Evolutionary conservation across 2,797 vertebrate species (phyloP).

Genomic region (Chiroxiphia lanceolata): DNA sequence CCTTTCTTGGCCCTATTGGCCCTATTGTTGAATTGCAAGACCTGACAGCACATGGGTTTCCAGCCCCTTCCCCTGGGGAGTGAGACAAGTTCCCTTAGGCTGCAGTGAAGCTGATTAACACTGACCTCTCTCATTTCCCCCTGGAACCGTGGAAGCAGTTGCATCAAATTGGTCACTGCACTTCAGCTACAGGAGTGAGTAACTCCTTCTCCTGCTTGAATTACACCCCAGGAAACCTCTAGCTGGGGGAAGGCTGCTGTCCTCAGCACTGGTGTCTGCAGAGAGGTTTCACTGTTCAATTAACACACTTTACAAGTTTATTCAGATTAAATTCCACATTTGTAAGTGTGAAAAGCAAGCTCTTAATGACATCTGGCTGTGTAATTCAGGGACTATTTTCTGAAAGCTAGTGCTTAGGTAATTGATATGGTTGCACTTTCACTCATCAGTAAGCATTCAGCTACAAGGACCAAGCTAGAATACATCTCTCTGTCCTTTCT

Average conservation of each 20-base stretch:
- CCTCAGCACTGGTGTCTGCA: background rate
- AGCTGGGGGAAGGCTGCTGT: background rate
- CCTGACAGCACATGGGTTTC: background rate
- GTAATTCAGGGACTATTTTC: background rate
- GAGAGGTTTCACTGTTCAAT: background rate
- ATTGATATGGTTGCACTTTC: background rate
- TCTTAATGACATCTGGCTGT: background rate
- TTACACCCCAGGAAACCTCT: background rate
- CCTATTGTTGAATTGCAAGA: background rate
- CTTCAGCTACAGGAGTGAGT: background rate
- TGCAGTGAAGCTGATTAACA: background rate
- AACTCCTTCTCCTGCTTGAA: background rate
- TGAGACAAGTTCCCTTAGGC: background rate
- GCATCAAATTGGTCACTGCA: background rate
- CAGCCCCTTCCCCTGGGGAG: background rate
- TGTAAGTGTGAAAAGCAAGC: background rate
- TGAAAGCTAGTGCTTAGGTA: background rate
- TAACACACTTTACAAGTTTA: background rate
- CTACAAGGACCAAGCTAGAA: background rate
- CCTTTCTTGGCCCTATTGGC: background rate
- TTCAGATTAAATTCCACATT: background rate
- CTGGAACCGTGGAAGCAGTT: background rate
- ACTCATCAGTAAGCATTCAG: slow-evolving; percentile 39
- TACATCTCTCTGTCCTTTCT: slow-evolving; percentile 13
- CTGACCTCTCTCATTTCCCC: background rate